These are phyloP conservation scores for Teleogryllus oceanicus DNA, from an alignment of 2,888 invertebrate species.

Conservation along the genomic window DNA sequence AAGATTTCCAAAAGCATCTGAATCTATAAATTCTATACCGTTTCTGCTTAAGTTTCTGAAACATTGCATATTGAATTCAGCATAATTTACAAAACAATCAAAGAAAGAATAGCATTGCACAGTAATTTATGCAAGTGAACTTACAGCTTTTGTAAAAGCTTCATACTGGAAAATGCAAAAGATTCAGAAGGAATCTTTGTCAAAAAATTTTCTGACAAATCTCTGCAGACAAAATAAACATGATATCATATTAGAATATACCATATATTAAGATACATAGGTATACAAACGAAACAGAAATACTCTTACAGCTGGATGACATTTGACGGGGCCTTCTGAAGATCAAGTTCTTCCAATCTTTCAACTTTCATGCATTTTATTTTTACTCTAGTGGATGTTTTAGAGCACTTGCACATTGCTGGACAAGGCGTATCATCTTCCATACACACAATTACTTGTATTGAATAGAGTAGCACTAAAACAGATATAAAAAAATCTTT, in stretches of 20 bases:
- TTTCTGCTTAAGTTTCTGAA: constrained; percentile 77
- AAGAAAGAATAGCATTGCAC: no score
- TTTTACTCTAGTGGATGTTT: background rate
- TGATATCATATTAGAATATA: constrained; percentile 18
- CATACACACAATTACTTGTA: background rate
- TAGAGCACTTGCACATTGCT: background rate
- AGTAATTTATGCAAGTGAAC: constrained; percentile 43
- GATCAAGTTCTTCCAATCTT: constrained; percentile 60
- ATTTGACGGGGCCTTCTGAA: constrained; percentile 58
- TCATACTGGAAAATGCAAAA: constrained; percentile 59
- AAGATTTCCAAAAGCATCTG: constrained; percentile 70
- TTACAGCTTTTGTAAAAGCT: constrained; percentile 68
- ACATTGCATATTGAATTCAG: constrained; percentile 38
- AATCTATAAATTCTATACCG: constrained; percentile 67
- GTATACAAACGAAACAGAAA: background rate
- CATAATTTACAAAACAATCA: background rate
- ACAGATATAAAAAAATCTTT: background rate
- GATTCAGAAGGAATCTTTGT: constrained; percentile 50
- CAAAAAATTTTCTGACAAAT: constrained; percentile 62
- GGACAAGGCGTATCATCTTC: background rate
- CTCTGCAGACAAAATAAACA: constrained; percentile 53
- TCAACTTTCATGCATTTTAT: constrained; percentile 50
- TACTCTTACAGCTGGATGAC: constrained; percentile 64
- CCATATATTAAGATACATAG: background rate
- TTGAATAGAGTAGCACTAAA: background rate